Evolutionary conservation across 2,113 vertebrate species (phyloP), one percentile per base, ranked within the genome.

Genomic region (Formicarius rufipectus): DNA sequence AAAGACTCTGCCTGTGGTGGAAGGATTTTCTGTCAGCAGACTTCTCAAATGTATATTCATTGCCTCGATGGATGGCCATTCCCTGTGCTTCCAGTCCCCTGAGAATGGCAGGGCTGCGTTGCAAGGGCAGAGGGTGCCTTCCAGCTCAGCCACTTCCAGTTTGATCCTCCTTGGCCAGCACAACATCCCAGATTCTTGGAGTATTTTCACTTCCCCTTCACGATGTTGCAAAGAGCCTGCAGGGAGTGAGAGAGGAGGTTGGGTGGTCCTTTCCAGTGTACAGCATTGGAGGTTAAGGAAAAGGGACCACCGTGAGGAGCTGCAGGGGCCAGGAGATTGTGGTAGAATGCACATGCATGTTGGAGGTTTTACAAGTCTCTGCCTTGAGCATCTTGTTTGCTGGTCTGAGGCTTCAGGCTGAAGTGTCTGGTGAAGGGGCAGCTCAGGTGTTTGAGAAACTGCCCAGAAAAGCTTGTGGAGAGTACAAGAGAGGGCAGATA

Each of bases 21-120:
- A 60, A 89, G 66, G 73, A 37, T 71, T 81, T 94, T 93, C 87
- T 94, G 50, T 50, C 47, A 77, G 42, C 76, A 92, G n/a, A 77
- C 10, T 24, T 67, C 73, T 64, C 47, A 74, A 71, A 75, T 91
- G 47, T 50, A 45, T 22, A 47, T 35, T 84, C 10, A 24, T 23
- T 84, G 37, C 60, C 30, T 27, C 47, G 33, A 15, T 72, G 42
- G 28, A 89, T 33, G 23, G 40, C 39, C 45, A 16, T 56, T 33
- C 12, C 35, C 42, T n/a, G 15, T 5, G 5, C 35, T 74, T 75
- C 19, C 3, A 81, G 42, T 4, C 7, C 15, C 30, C 14, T 39
- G 66, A 55, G 87, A 93, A 67, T 20, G 44, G 33, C 75, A 68
- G 44, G 10, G 30, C 27, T 39, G 0, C 5, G 22, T 7, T 87